Evolutionary conservation across 2,888 invertebrate genomes (phyloP).

Genomic region (Epirrhoe alternata): DNA sequence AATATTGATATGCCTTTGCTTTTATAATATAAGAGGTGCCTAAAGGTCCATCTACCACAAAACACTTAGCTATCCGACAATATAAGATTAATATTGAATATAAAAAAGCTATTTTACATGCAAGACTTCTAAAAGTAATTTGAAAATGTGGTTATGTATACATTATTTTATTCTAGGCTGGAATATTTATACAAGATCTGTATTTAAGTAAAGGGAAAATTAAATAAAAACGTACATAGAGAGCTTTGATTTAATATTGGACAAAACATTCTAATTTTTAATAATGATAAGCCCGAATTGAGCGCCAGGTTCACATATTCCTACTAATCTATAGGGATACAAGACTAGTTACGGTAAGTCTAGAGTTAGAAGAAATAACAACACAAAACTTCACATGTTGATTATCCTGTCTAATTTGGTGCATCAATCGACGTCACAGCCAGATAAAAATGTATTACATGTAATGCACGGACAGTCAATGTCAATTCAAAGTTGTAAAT

Average conservation of each 20-base stretch:
- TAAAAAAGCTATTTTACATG: neutral
- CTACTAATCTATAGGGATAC: no score
- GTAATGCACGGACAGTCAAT: no score
- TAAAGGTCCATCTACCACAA: slow-evolving; percentile 2
- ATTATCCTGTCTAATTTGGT: no score
- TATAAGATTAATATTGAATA: neutral
- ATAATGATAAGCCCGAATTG: neutral
- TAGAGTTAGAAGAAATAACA: no score
- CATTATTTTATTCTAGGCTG: neutral
- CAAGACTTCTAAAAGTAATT: neutral
- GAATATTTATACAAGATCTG: neutral
- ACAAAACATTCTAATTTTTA: neutral
- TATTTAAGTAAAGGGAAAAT: neutral
- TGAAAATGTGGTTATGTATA: neutral
- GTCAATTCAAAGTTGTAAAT: no score
- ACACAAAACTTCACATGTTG: no score
- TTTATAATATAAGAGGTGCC: neutral
- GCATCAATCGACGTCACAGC: no score
- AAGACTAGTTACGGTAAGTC: no score
- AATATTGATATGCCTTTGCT: slow-evolving; percentile 4
- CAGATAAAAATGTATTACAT: no score
- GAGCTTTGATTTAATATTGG: neutral
- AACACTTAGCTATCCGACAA: neutral
- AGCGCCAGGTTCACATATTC: no score
- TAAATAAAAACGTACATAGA: neutral